phyloP scores from a whole-genome alignment of 2,888 invertebrate genomes.

The Brachynemurus nebulosus region DNA sequence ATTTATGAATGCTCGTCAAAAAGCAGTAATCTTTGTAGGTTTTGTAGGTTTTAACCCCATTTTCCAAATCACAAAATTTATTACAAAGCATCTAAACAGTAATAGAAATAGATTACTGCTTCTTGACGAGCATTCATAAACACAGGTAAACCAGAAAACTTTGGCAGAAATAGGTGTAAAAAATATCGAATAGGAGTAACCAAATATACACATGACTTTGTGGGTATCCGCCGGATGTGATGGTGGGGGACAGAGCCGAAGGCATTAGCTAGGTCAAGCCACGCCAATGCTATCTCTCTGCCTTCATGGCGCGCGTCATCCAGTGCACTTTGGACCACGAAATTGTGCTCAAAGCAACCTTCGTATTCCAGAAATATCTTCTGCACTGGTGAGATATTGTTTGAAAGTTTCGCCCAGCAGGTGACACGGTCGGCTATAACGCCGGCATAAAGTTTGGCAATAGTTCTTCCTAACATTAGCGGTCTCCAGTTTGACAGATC shows the following conservation, averaged over 20 bases:
- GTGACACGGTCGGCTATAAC: slow-evolving; percentile 18
- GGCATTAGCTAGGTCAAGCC: slow-evolving; percentile 28
- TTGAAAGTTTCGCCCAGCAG: slow-evolving; percentile 12
- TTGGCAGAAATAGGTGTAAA: too few relatives aligned
- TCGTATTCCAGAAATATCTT: slow-evolving; percentile 27
- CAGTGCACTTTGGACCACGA: slow-evolving; percentile 22
- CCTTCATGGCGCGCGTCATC: slow-evolving; percentile 16
- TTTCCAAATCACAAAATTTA: too few relatives aligned
- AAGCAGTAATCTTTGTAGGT: too few relatives aligned
- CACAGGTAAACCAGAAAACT: too few relatives aligned
- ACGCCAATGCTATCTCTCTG: slow-evolving; percentile 20
- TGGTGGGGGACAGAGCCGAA: slow-evolving; percentile 27
- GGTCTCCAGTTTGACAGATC: slow-evolving; percentile 24
- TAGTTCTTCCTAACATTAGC: slow-evolving; percentile 20
- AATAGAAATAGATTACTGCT: too few relatives aligned
- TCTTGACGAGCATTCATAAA: too few relatives aligned
- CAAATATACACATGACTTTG: too few relatives aligned
- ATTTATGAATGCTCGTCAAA: too few relatives aligned
- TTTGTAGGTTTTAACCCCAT: too few relatives aligned
- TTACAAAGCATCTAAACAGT: too few relatives aligned
- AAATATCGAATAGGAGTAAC: too few relatives aligned
- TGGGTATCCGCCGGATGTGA: slow-evolving; percentile 18
- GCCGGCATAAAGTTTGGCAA: slow-evolving; percentile 19
- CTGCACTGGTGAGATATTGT: slow-evolving; percentile 19
- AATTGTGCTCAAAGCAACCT: slow-evolving; percentile 27